Percentiles rank a stretch among this genome's conserved stretches.
Evolutionary conservation across 2,888 invertebrate species (phyloP).

Genomic region (Litoditis marina): DNA sequence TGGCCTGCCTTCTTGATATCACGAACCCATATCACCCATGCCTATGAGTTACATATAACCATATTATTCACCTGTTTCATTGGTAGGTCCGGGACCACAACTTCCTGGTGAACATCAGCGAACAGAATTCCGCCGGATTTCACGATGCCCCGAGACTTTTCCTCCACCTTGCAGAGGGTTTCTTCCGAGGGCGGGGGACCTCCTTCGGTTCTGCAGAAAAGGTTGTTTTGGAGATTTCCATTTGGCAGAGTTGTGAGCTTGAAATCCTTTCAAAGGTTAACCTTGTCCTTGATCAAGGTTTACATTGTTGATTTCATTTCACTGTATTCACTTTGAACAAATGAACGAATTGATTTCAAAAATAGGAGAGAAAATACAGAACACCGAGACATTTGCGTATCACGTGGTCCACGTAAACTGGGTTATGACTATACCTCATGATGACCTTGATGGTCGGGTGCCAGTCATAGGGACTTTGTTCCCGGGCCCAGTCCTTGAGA

Average conservation of each 20-base stretch:
- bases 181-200: slow-evolving; percentile 21
- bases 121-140: slow-evolving; percentile 46
- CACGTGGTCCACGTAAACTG: too few relatives aligned
- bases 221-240: too few relatives aligned
- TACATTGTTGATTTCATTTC: too few relatives aligned
- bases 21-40: too few relatives aligned
- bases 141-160: slow-evolving; percentile 28
- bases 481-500: slow-evolving; percentile 32
- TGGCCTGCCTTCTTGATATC: too few relatives aligned
- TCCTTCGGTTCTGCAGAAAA: slow-evolving; percentile 48
- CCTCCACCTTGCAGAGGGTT: slow-evolving; percentile 31
- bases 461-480: slow-evolving; percentile 44
- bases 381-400: too few relatives aligned
- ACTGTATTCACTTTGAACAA: too few relatives aligned
- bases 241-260: too few relatives aligned
- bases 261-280: neutral
- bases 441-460: slow-evolving; percentile 47
- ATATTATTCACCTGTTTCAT: slow-evolving; percentile 16
- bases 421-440: slow-evolving; percentile 32
- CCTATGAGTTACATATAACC: too few relatives aligned
- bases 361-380: slow-evolving; percentile 3
- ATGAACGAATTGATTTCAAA: too few relatives aligned
- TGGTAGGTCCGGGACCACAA: slow-evolving; percentile 32
- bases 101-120: slow-evolving; percentile 47
- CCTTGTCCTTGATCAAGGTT: neutral